Evolutionary conservation across 2,797 vertebrate species (phyloP), one percentile per base, ranked within the genome.

Genomic region (Uromys caudimaculatus): DNA sequence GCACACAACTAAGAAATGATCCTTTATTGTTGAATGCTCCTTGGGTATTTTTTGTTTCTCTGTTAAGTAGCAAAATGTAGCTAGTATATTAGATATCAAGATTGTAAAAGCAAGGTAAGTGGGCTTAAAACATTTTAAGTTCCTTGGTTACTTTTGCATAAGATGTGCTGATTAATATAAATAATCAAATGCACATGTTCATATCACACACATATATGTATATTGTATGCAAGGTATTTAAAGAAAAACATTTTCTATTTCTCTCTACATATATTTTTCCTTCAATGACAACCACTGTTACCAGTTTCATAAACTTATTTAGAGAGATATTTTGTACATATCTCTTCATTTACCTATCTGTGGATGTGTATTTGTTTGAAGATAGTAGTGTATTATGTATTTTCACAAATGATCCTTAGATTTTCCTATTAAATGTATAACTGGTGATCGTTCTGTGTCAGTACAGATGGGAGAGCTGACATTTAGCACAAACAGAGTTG

Each of bases 381-480:
- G 91, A 73, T 35, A 54, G n/a, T 24, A 92, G 79, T 24, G 60
- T 27, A 64, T 69, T 75, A 71, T 5, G 89, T n/a, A 71, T 4
- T 52, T 17, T 89, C 9, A n/a, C 29, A 81, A 47, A 44, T n/a
- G 14, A 67, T 67, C 2, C 56, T 71, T 60, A 3, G 12, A 76
- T 90, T 94, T 90, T 75, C n/a, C 90, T 81, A 71, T 77, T 92
- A 85, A 88, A 58, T 56, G 16, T 6, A 29, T 71, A 96, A 44
- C 67, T 90, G 0, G 2, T 35, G 19, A 69, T 87, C 67, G 3
- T 56, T 90, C 21, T 79, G 4, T 75, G 82, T 75, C n/a, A 75
- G 69, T n/a, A 87, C 32, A 83, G 67, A 60, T 2, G 78, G 1
- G 4, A n/a, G 38, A 86, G 2, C 4, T 0, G 64, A 69, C 58